Evolutionary conservation across 2,797 vertebrate genomes (phyloP), one percentile per base, ranked within the genome.

Genomic region (Crocodylus rhombifer): DNA sequence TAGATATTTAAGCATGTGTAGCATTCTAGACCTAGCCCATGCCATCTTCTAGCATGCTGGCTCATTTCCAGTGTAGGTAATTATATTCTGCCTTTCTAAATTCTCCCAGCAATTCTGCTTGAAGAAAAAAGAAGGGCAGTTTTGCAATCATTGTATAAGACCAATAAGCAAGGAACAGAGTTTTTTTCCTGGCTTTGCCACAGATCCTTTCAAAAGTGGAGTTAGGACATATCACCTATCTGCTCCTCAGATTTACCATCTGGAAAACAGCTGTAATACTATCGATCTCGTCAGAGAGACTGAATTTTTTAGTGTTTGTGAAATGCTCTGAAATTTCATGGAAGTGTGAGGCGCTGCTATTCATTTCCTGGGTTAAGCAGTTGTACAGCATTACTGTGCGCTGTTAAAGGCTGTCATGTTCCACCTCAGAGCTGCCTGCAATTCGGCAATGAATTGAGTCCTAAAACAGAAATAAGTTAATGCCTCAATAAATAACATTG

Each of bases 371-470:
- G 92, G 84, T 90, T 90, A 85, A 23, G 82, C 86, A 87, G 77
- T 88, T 62, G 92, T n/a, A 3, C n/a, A 36, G 73, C 69, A 62
- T 80, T 91, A 88, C 60, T 9, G 71, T 1, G 1, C 1, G 0
- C 89, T 80, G 21, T 60, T 84, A 64, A 84, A 85, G 95, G 90
- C 80, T 88, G 91, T 63, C 91, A 55, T 0, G 8, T 92, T 96
- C 95, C 87, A 93, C 80, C 86, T 95, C 61, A 71, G 77, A 84
- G 83, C 94, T 86, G 92, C 78, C 63, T 82, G 87, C 83, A 79
- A 91, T 69, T 95, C 93, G 80, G 94, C 91, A 94, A 55, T 87
- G 67, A 61, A 55, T 20, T 17, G 33, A 92, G 7, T 11, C 55
- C 74, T 84, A 26, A 65, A 81, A 87, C 65, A 91, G 69, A 86